Base-by-base conservation (phyloP, 2,113 vertebrate species). In the Triplophysa rosa region DNA sequence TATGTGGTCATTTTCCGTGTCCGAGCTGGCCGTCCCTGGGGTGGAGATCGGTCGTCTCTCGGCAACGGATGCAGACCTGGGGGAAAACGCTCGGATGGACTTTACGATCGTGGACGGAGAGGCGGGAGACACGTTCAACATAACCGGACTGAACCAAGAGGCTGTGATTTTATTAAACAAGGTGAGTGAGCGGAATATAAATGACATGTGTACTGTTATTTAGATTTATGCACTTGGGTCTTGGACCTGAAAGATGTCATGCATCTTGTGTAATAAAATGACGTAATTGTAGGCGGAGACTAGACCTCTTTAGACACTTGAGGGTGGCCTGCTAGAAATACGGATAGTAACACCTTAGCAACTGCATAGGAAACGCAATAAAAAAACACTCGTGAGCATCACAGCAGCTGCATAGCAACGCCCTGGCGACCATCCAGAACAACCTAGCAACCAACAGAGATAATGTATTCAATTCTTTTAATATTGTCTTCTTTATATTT, bases 11-110 rank as follows among this genome's bases (percentile, higher is more conserved):
- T 96, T 96, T 87, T 95, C 95, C 0, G 93, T 96, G 65, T 93
- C 94, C 14, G 95, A 97, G 88, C 89, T 95, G 0, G 94, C 93
- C 0, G 89, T 91, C 1, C 95, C 94, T 0, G 95, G 95, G 29
- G 94, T 93, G 54, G 90, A 95, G 54, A 94, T 97, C 85, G 95
- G 95, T 52, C 93, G 94, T 3, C 86, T 97, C 63, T 91, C 92
- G 0, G 95, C 95, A 37, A 88, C 93, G 7, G 95, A 96, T 76
- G 93, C 94, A 0, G 95, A 96, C 69, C 89, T 94, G 80, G 93
- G 94, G 29, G 93, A 95, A 54, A 96, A 96, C 1, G 95, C 95
- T n/a, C 87, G 88, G 83, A 92, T 95, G 89, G 92, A 94, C 6
- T 96, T 95, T 70, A 90, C 89, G 75, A 94, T 96, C 83, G 77